These are phyloP conservation scores for Marisa cornuarietis DNA, from an alignment of 1,140 invertebrate genomes.

Conservation along the genomic window DNA sequence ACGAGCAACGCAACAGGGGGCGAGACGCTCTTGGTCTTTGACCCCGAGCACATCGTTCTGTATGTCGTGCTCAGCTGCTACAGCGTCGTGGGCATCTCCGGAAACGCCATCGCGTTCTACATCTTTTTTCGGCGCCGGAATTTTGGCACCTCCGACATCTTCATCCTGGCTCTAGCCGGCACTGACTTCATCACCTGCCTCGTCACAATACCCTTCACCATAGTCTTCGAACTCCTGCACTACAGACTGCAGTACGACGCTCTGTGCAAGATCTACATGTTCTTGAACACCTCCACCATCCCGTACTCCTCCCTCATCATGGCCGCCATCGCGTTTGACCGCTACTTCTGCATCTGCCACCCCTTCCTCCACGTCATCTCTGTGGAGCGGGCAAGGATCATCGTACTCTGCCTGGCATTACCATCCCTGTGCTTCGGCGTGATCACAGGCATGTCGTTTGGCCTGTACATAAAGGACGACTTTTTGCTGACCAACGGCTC, in stretches of 20 bases:
- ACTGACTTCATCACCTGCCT: constrained; percentile 47
- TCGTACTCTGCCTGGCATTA: constrained; percentile 36
- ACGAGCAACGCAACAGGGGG: not conserved
- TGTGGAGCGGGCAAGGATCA: constrained; percentile 42
- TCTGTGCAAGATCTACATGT: constrained; percentile 52
- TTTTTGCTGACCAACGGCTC: constrained; percentile 4
- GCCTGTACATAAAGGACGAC: constrained; percentile 25
- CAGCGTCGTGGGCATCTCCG: constrained; percentile 44
- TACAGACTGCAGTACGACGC: constrained; percentile 40
- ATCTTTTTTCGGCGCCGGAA: constrained; percentile 53
- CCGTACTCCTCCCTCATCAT: constrained; percentile 57
- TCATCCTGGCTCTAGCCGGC: constrained; percentile 54
- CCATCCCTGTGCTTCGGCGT: constrained; percentile 48
- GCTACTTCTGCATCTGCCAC: constrained; percentile 60
- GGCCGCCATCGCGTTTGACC: constrained; percentile 54
- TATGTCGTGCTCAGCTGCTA: constrained; percentile 34
- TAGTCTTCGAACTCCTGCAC: constrained; percentile 38
- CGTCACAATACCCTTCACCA: constrained; percentile 48
- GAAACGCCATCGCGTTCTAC: constrained; percentile 56
- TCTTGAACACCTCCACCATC: constrained; percentile 51
- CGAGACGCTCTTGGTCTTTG: not conserved
- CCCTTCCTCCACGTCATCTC: constrained; percentile 50
- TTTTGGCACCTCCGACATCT: constrained; percentile 48
- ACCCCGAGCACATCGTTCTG: constrained; percentile 21
- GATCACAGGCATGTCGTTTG: constrained; percentile 42